phyloP scores from a whole-genome alignment of 2,113 vertebrate species.

The Atractosteus spatula region DNA sequence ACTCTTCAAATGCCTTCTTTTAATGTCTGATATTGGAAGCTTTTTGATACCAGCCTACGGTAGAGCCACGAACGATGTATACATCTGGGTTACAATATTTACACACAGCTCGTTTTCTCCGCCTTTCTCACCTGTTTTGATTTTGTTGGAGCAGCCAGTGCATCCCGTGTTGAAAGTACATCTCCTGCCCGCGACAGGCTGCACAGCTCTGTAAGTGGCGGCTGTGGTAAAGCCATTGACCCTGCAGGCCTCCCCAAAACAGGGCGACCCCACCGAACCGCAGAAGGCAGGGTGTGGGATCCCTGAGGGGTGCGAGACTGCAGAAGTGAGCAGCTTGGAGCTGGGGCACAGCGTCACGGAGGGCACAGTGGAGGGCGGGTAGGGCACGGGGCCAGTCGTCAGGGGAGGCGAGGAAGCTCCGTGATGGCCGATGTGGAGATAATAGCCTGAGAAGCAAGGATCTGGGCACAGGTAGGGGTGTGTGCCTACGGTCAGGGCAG shows the following conservation, averaged over 20 bases:
- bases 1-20: too few species aligned
- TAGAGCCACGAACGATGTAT: too few species aligned
- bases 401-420: constrained; percentile 47
- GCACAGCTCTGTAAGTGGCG: constrained; percentile 73
- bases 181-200: constrained; percentile 70
- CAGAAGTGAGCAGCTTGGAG: constrained; percentile 73
- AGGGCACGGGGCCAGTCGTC: constrained; percentile 51
- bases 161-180: constrained; percentile 68
- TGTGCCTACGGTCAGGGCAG: constrained; percentile 57
- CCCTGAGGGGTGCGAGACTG: constrained; percentile 70
- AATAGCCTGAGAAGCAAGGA: constrained; percentile 75
- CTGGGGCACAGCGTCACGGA: constrained; percentile 65
- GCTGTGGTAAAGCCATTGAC: constrained; percentile 65
- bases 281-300: constrained; percentile 85
- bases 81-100: too few species aligned
- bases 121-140: constrained; percentile 79
- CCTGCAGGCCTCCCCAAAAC: constrained; percentile 77
- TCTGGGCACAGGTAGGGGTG: constrained; percentile 71
- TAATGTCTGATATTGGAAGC: too few species aligned
- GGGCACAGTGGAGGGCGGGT: constrained; percentile 66
- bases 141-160: constrained; percentile 75
- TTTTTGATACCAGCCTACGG: too few species aligned
- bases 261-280: constrained; percentile 70
- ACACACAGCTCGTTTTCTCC: too few species aligned
- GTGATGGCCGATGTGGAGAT: constrained; percentile 65